Base-by-base conservation (phyloP, 2,797 vertebrate genomes). In the Enteromius viviparus region DNA sequence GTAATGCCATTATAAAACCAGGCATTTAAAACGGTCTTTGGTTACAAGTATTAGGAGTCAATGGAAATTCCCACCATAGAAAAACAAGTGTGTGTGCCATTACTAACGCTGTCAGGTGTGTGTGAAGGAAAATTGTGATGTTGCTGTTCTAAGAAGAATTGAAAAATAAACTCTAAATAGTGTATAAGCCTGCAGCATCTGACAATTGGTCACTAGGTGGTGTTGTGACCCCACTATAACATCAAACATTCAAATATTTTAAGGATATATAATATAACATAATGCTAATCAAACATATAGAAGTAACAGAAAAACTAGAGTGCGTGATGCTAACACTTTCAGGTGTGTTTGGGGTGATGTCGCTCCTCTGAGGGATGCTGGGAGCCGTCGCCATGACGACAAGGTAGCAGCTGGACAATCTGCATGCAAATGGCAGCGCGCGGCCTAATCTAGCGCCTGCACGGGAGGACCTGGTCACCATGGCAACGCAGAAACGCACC, bases 381-480 rank as follows among this genome's bases (percentile, higher is more conserved):
- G 88, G 92, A 93, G 91, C 91, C 77, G 92, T 95, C 92, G 94
- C 93, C 92, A 95, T 95, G 94, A 93, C 94, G 91, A 95, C 94
- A 94, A 94, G 93, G 94, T 95, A 93, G 92, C 94, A 95, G 93
- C 94, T 95, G 94, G 93, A 88, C 92, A 94, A 95, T 95, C 94
- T 95, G 93, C 92, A 95, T 95, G 94, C 93, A 95, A 95, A 32
- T 32, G 29, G 29, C 29, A 32, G 29, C 29, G 29, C 29, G 29
- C 29, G 29, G 29, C 29, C 29, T 32, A 32, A 32, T 93, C 92
- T 91, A 75, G 77, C 88, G 85, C 83, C 89, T 90, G 87, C 91
- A 91, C 85, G 83, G 86, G 87, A 91, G 83, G 89, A 93, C 91
- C 91, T 91, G 92, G 91, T 93, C 93, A 87, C 92, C 91, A 92